Evolutionary conservation across 1,140 invertebrate genomes (phyloP).

Genomic region (Nomia melanderi): DNA sequence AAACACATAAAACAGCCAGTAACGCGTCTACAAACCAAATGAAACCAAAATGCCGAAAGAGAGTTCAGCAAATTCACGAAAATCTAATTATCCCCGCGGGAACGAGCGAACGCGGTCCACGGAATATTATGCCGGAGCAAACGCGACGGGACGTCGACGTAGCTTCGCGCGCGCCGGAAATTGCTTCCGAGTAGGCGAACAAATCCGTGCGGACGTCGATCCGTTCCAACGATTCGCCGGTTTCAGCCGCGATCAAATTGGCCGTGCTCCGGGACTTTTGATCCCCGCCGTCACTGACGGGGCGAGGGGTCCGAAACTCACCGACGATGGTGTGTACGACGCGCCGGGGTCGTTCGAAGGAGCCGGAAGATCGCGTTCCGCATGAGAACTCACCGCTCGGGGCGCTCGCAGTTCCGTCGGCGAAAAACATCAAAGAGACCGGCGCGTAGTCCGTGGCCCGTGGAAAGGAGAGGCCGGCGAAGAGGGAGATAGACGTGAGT

Average conservation of each 20-base stretch:
- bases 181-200: not conserved
- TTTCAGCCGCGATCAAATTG: slow-evolving; percentile 5
- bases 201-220: not conserved
- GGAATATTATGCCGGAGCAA: too few relatives aligned
- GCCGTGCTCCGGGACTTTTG: slow-evolving; percentile 12
- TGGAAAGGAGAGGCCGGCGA: not conserved
- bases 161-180: not conserved
- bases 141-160: too few relatives aligned
- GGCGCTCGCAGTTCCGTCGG: slow-evolving; percentile 37
- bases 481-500: slow-evolving; percentile 36
- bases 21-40: too few relatives aligned
- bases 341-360: slow-evolving; percentile 42
- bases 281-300: not conserved
- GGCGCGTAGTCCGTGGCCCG: too few relatives aligned
- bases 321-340: slow-evolving; percentile 35
- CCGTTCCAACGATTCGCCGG: not conserved
- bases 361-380: slow-evolving; percentile 29
- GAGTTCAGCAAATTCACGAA: too few relatives aligned
- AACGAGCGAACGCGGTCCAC: too few relatives aligned
- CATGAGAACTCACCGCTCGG: slow-evolving; percentile 34
- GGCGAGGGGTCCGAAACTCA: not conserved
- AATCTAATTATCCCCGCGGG: too few relatives aligned
- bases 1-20: too few relatives aligned
- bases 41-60: too few relatives aligned
- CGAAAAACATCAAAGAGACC: slow-evolving; percentile 76